phyloP scores from a whole-genome alignment of 2,888 invertebrate genomes.

The Oligia fasciuncula region DNA sequence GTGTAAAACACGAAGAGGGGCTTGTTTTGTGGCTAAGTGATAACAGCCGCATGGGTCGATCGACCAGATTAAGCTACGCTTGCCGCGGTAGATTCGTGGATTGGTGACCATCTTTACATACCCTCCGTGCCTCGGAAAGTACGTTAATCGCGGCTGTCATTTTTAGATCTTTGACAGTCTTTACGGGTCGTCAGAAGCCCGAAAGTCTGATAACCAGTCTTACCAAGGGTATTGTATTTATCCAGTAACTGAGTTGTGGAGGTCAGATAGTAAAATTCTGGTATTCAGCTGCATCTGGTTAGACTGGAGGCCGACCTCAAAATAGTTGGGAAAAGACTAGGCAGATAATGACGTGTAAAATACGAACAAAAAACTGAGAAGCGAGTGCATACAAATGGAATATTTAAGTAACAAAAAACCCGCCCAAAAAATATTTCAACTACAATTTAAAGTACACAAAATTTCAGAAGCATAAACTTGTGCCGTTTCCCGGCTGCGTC shows the following conservation, averaged over 20 bases:
- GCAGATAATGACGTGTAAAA: background rate
- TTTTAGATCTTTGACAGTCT: background rate
- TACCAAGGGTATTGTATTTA: background rate
- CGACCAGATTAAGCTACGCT: background rate
- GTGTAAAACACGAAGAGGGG: background rate
- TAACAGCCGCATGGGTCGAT: background rate
- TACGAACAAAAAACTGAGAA: conserved; percentile 8
- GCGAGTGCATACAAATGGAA: conserved; percentile 1
- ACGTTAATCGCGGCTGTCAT: background rate
- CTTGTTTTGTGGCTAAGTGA: background rate
- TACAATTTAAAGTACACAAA: conserved; percentile 21
- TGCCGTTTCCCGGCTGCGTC: conserved; percentile 17
- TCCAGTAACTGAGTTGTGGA: background rate
- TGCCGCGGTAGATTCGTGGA: background rate
- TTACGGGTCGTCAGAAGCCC: background rate
- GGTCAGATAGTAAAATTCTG: background rate
- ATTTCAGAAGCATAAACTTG: conserved; percentile 38
- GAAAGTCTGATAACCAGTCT: background rate
- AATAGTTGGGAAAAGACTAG: too few species aligned
- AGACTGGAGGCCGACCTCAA: too few species aligned
- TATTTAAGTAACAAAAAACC: conserved; percentile 18
- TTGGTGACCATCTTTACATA: background rate
- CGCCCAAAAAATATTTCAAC: background rate
- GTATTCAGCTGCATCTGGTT: too few species aligned
- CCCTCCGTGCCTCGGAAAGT: background rate